Evolutionary conservation across 2,888 invertebrate species (phyloP), one percentile per base, ranked within the genome.

Genomic region (Clusia tigrina): DNA sequence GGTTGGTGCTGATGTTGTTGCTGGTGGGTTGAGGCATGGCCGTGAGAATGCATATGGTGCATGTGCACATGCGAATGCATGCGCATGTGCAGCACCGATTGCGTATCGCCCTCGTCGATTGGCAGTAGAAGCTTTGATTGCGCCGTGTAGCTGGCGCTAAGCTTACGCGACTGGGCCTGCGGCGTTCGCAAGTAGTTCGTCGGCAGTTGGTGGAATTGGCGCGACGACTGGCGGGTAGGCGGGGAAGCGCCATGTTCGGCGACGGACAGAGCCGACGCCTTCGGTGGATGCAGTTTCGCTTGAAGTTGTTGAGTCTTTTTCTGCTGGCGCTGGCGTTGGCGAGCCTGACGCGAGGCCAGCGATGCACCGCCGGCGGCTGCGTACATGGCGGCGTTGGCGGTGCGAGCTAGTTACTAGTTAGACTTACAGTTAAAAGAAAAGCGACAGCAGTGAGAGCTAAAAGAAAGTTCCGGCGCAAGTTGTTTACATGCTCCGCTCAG

Each of bases 301-400:
- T 84, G 83, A 71, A 85, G 84, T 73, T 84, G 74, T 70, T 79
- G 78, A 53, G 77, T 80, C 68, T 83, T 83, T 72, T 86, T 85
- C 74, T 85, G 84, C 78, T 87, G 86, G 58, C 86, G 85, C 79
- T 87, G 86, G 67, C 87, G 85, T 73, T 91, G 91, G 65, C 88
- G 85, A 72, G 91, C 91, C 86, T 91, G 91, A 80, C 93, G 89
- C 86, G 91, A 92, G 83, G 93, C 93, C 85, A 93, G 87, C 81
- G 92, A 92, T 80, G 93, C 92, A 84, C 93, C 93, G 83, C 93
- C 93, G 82, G 93, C 93, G 82, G 93, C 93, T 81, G 93, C 93
- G 88, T 93, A 94, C 93, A 94, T 94, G 51, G 65, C 67, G 23
- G 53, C n/a, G 48, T 12, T 26, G 6, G 24, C 37, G 32, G 42